phyloP scores from a whole-genome alignment of 2,113 vertebrate species.

The Galbula dea region DNA sequence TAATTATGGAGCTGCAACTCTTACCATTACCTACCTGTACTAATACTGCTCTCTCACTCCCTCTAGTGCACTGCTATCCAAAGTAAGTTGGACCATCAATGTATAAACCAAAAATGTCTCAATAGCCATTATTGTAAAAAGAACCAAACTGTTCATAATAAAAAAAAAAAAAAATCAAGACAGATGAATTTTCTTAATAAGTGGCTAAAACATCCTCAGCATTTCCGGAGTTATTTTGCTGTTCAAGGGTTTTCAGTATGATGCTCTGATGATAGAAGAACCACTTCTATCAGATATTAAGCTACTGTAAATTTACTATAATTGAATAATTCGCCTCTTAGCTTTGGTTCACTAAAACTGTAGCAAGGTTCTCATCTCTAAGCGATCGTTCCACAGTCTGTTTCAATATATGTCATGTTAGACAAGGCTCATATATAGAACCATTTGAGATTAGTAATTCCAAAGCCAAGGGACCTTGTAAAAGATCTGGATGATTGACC shows the following conservation, averaged over 20 bases:
- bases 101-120: slow-evolving; percentile 2
- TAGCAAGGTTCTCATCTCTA: slow-evolving; percentile 75
- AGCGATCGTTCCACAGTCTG: slow-evolving; percentile 69
- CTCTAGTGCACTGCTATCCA: background rate
- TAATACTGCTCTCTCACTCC: background rate
- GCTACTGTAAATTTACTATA: slow-evolving; percentile 82
- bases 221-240: slow-evolving; percentile 70
- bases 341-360: slow-evolving; percentile 80
- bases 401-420: slow-evolving; percentile 79
- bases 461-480: slow-evolving; percentile 73
- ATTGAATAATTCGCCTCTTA: slow-evolving; percentile 84
- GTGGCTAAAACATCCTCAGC: slow-evolving; percentile 70
- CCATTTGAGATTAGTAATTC: slow-evolving; percentile 71
- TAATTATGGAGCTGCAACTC: background rate
- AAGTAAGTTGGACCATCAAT: background rate
- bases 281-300: slow-evolving; percentile 83
- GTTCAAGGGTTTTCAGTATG: slow-evolving; percentile 73
- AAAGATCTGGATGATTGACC: slow-evolving; percentile 77
- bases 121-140: slow-evolving; percentile 27
- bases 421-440: slow-evolving; percentile 68
- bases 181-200: slow-evolving; percentile 76
- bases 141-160: slow-evolving; percentile 27
- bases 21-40: background rate
- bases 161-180: slow-evolving; percentile 54
- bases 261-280: slow-evolving; percentile 76